These are phyloP conservation scores for Gorsachius goisagi DNA, from an alignment of 2,113 vertebrate genomes.

Conservation along the genomic window DNA sequence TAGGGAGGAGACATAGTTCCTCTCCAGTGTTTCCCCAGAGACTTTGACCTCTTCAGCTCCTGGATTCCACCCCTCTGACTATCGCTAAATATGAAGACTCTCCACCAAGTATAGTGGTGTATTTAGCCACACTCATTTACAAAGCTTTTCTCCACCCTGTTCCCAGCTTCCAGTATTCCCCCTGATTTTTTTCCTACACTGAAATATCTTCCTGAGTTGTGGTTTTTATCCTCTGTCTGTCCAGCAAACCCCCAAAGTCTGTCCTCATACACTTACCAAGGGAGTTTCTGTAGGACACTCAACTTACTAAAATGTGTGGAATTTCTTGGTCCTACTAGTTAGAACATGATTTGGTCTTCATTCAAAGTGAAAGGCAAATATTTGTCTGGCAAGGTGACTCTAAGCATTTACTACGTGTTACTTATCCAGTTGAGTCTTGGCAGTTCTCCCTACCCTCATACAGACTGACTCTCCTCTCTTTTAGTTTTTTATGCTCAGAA, in stretches of 20 bases:
- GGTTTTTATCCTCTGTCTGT: background rate
- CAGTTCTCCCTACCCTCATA: conserved; percentile 27
- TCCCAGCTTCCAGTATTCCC: background rate
- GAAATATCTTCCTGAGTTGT: background rate
- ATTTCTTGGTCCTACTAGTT: conserved; percentile 52
- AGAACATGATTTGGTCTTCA: conserved; percentile 58
- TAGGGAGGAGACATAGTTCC: background rate
- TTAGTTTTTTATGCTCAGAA: background rate
- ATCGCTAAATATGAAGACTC: background rate
- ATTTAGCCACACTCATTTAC: background rate
- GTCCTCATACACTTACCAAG: background rate
- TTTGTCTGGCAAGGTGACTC: conserved; percentile 65
- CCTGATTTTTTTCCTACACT: background rate
- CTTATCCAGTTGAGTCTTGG: conserved; percentile 61
- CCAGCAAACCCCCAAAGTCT: background rate
- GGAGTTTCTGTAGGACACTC: conserved; percentile 27
- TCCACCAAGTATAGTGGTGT: background rate
- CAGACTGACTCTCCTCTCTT: background rate
- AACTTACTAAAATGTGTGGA: conserved; percentile 22
- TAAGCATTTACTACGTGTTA: conserved; percentile 58
- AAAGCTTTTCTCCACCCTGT: background rate
- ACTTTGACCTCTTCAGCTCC: background rate
- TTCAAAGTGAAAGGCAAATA: conserved; percentile 60
- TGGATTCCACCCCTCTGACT: background rate
- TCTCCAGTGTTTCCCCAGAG: background rate